These are phyloP conservation scores for Cerceris rybyensis DNA, from an alignment of 2,888 invertebrate species.

Conservation along the genomic window DNA sequence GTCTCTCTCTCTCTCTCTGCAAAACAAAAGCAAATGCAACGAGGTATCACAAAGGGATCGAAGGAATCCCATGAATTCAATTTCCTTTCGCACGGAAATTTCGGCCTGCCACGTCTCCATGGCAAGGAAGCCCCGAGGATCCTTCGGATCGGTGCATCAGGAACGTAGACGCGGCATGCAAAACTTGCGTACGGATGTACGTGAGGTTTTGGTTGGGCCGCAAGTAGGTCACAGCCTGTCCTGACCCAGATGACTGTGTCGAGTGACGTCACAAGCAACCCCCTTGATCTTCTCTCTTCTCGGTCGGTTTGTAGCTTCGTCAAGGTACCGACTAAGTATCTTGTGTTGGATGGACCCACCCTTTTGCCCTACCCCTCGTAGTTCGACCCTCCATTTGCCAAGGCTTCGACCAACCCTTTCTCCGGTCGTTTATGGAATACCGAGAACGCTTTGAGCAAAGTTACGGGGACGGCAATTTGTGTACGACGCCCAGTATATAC, in stretches of 20 bases:
- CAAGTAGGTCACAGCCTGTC: slow-evolving; percentile 75
- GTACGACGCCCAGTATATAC: background rate
- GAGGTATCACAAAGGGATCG: background rate
- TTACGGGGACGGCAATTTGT: background rate
- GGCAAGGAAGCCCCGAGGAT: background rate
- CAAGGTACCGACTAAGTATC: slow-evolving; percentile 44
- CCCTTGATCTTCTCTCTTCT: slow-evolving; percentile 45
- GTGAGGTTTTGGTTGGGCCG: slow-evolving; percentile 32
- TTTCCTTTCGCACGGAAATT: slow-evolving; percentile 34
- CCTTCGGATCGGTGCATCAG: background rate
- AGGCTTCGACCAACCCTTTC: slow-evolving; percentile 1
- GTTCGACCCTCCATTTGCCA: background rate
- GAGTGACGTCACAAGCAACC: slow-evolving; percentile 72
- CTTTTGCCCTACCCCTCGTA: slow-evolving; percentile 3
- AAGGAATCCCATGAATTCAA: slow-evolving; percentile 42
- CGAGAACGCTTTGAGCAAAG: background rate
- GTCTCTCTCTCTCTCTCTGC: too few species aligned
- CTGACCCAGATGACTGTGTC: slow-evolving; percentile 77
- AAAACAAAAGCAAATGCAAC: background rate
- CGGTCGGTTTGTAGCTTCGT: slow-evolving; percentile 26
- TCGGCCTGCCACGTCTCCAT: background rate
- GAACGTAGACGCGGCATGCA: slow-evolving; percentile 23
- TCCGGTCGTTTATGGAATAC: background rate
- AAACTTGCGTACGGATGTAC: slow-evolving; percentile 66
- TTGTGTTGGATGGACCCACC: slow-evolving; percentile 12